A percentile compares a stretch with the other conserved stretches of the same genome.
Evolutionary conservation across 2,888 invertebrate genomes (phyloP).

Genomic region (Machimus rusticus): DNA sequence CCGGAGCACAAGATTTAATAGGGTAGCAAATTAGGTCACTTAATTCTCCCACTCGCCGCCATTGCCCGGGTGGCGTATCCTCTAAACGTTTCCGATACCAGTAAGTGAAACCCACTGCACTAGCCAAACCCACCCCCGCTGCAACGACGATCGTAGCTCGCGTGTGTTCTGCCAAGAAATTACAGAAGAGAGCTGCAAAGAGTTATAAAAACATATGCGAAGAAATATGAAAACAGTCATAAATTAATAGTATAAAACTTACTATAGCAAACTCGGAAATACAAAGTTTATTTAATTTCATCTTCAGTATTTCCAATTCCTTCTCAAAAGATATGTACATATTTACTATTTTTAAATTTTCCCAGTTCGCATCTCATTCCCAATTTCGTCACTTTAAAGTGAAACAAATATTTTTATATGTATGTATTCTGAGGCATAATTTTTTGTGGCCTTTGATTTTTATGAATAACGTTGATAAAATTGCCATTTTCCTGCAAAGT

Average conservation of each 20-base stretch:
- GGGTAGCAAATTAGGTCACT: slow-evolving; percentile 67
- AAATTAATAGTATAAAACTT: neutral
- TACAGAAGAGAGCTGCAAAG: slow-evolving; percentile 9
- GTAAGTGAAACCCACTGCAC: slow-evolving; percentile 48
- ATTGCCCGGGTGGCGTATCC: slow-evolving; percentile 53
- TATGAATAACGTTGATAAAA: no score
- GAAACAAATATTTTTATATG: no score
- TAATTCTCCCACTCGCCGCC: slow-evolving; percentile 69
- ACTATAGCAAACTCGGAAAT: neutral
- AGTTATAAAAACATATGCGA: neutral
- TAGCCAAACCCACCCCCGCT: slow-evolving; percentile 49
- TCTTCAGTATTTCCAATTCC: neutral
- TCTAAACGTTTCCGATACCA: slow-evolving; percentile 45
- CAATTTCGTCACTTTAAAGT: no score
- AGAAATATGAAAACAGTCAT: neutral
- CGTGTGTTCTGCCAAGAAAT: slow-evolving; percentile 32
- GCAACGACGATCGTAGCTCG: slow-evolving; percentile 40
- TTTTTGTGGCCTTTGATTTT: no score
- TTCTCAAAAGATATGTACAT: neutral
- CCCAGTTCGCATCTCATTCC: neutral
- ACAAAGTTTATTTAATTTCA: neutral
- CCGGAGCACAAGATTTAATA: slow-evolving; percentile 68
- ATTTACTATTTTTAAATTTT: neutral
- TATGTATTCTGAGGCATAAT: no score
- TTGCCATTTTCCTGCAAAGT: no score